These are phyloP conservation scores for Steinernema khuongi DNA, from an alignment of 1,140 invertebrate genomes.

Conservation along the genomic window DNA sequence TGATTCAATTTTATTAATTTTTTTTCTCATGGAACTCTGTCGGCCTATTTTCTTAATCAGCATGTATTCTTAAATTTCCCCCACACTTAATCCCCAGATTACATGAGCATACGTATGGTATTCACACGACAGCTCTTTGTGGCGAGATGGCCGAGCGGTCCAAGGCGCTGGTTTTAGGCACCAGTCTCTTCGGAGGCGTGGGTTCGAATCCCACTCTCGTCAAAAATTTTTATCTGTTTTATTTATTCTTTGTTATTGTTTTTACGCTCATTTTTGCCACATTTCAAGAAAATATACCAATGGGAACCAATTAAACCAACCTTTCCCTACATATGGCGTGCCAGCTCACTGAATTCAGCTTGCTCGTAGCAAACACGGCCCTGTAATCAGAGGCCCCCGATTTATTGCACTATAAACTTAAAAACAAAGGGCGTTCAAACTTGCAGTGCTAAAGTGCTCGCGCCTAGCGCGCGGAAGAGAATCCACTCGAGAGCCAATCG, in stretches of 20 bases:
- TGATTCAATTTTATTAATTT: too few relatives aligned
- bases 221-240: too few relatives aligned
- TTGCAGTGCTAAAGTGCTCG: background rate
- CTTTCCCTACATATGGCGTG: background rate
- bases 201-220: constrained; percentile 98
- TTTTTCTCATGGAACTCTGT: too few relatives aligned
- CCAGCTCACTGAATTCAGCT: background rate
- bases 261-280: background rate
- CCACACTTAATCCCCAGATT: too few relatives aligned
- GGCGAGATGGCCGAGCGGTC: constrained; percentile 96
- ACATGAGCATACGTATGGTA: too few relatives aligned
- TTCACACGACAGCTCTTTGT: too few relatives aligned
- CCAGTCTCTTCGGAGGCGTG: constrained; percentile 95
- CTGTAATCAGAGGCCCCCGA: background rate
- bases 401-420: background rate
- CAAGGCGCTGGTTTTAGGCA: constrained; percentile 99
- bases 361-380: too few relatives aligned
- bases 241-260: too few relatives aligned
- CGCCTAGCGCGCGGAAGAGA: background rate
- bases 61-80: too few relatives aligned
- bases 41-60: too few relatives aligned
- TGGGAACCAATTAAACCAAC: too few relatives aligned
- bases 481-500: background rate
- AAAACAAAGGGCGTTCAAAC: background rate
- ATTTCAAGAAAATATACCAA: background rate